phyloP scores from a whole-genome alignment of 2,113 vertebrate species.

The Erinaceus europaeus region DNA sequence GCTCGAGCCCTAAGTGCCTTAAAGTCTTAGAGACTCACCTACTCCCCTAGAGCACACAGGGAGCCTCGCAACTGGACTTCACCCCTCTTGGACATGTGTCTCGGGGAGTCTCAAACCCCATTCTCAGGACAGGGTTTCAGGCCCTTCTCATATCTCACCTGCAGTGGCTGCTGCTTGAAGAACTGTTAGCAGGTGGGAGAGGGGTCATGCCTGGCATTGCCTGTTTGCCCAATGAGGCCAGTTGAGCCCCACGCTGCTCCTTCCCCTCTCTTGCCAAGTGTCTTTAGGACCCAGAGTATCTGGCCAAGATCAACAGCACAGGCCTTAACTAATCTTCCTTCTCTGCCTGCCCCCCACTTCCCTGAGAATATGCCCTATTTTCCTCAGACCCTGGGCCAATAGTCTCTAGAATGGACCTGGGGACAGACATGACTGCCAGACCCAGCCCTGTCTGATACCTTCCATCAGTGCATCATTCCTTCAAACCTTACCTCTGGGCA shows the following conservation, averaged over 20 bases:
- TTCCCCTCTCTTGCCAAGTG: not conserved
- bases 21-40: not conserved
- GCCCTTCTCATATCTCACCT: not conserved
- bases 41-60: fast-evolving
- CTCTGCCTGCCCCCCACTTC: not conserved
- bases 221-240: not conserved
- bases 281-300: not conserved
- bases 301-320: not conserved
- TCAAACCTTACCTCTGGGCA: not conserved
- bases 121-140: not conserved
- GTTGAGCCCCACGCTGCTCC: fast-evolving
- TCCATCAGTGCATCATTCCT: not conserved
- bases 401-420: not conserved
- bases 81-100: not conserved
- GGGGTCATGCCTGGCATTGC: fast-evolving
- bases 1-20: not conserved
- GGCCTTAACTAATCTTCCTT: not conserved
- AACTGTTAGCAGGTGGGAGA: not conserved
- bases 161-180: not conserved
- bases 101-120: not conserved
- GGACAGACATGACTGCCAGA: not conserved
- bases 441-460: not conserved
- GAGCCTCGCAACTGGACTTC: not conserved
- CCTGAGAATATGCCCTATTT: not conserved
- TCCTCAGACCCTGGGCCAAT: not conserved